These are phyloP conservation scores for Lepidostoma basale DNA, from an alignment of 1,140 invertebrate species.

Conservation along the genomic window DNA sequence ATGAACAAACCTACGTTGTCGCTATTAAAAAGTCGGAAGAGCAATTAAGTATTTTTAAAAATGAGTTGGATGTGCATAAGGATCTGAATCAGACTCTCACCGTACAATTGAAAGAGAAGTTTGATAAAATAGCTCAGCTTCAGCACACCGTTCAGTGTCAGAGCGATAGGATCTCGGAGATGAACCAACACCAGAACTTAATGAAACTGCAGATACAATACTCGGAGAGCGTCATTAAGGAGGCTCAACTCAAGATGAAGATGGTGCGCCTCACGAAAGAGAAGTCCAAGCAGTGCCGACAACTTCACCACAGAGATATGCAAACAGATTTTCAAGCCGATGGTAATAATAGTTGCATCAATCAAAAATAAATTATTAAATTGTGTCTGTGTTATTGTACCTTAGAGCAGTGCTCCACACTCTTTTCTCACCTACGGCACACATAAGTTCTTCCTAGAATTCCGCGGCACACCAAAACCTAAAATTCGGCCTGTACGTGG, in stretches of 20 bases:
- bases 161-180: slow-evolving; percentile 1
- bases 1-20: slow-evolving; percentile 8
- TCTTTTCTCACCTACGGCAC: too few relatives aligned
- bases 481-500: too few relatives aligned
- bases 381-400: too few relatives aligned
- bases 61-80: slow-evolving; percentile 13
- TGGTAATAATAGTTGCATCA: too few relatives aligned
- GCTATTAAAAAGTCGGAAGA: not conserved
- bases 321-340: too few relatives aligned
- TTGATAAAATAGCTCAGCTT: not conserved
- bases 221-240: not conserved
- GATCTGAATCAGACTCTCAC: slow-evolving; percentile 12
- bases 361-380: too few relatives aligned
- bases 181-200: not conserved
- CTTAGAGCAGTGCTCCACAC: too few relatives aligned
- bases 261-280: not conserved
- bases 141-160: not conserved
- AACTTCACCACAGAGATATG: too few relatives aligned
- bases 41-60: slow-evolving; percentile 7
- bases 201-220: not conserved
- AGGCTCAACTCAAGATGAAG: not conserved
- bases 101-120: slow-evolving; percentile 15
- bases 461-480: too few relatives aligned
- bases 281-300: too few relatives aligned
- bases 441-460: too few relatives aligned